These are phyloP conservation scores for Ypsolopha scabrella DNA, from an alignment of 2,888 invertebrate genomes.

Conservation along the genomic window DNA sequence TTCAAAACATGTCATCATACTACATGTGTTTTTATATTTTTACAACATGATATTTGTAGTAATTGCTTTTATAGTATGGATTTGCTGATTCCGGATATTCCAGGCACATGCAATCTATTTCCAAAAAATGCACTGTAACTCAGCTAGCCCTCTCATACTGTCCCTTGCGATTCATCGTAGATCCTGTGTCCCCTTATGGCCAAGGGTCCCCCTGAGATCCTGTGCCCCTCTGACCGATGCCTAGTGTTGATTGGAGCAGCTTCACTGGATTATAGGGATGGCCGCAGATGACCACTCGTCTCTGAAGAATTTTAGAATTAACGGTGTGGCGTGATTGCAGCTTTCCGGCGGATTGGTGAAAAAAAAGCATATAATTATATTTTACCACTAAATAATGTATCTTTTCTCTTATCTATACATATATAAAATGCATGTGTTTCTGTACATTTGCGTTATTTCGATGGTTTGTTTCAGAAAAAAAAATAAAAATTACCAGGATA, in stretches of 20 bases:
- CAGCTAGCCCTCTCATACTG: slow-evolving; percentile 4
- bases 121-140: slow-evolving; percentile 2
- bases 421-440: no score
- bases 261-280: slow-evolving; percentile 52
- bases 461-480: no score
- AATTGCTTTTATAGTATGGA: no score
- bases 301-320: slow-evolving; percentile 49
- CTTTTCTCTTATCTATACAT: no score
- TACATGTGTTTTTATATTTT: no score
- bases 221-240: not conserved
- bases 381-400: not conserved
- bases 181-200: slow-evolving; percentile 1
- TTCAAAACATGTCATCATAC: no score
- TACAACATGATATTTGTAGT: no score
- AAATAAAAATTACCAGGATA: no score
- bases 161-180: not conserved
- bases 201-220: slow-evolving; percentile 18
- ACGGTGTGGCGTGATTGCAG: slow-evolving; percentile 17
- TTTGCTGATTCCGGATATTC: not conserved
- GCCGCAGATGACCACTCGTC: slow-evolving; percentile 49
- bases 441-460: no score
- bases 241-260: slow-evolving; percentile 60
- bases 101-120: not conserved
- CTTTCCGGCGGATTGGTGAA: not conserved
- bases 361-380: not conserved